phyloP scores from a whole-genome alignment of 2,888 invertebrate species.

The Nephrotoma appendiculata region DNA sequence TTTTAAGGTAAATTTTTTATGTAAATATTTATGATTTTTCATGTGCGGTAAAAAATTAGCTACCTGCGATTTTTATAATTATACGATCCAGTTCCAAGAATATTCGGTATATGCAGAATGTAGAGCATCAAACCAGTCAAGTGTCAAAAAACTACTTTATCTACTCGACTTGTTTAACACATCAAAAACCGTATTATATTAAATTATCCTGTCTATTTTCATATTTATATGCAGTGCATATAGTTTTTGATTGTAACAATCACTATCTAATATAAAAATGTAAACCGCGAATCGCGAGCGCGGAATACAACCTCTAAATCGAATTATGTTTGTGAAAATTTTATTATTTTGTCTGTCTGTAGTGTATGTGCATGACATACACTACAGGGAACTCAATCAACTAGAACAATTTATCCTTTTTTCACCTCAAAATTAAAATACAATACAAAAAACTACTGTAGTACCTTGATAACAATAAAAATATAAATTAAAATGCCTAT shows the following conservation, averaged over 20 bases:
- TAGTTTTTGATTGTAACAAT: background rate
- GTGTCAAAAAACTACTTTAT: background rate
- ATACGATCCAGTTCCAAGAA: background rate
- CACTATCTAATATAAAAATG: background rate
- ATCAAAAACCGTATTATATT: background rate
- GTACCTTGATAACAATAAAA: background rate
- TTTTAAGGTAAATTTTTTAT: background rate
- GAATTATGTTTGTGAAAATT: background rate
- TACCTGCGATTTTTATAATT: background rate
- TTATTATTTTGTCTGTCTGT: background rate
- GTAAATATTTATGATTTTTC: background rate
- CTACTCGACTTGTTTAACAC: background rate
- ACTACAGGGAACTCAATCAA: background rate
- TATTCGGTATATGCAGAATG: background rate
- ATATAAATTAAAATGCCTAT: background rate
- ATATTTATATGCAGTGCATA: background rate
- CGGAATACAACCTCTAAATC: background rate
- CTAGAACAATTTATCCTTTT: background rate
- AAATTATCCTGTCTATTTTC: background rate
- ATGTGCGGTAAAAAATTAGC: background rate
- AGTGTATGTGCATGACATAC: too few species aligned
- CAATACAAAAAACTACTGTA: background rate
- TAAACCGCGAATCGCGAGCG: background rate
- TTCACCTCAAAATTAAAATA: background rate
- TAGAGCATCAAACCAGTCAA: background rate